These are phyloP conservation scores for Chloebia gouldiae DNA, from an alignment of 2,113 vertebrate species.

Conservation along the genomic window DNA sequence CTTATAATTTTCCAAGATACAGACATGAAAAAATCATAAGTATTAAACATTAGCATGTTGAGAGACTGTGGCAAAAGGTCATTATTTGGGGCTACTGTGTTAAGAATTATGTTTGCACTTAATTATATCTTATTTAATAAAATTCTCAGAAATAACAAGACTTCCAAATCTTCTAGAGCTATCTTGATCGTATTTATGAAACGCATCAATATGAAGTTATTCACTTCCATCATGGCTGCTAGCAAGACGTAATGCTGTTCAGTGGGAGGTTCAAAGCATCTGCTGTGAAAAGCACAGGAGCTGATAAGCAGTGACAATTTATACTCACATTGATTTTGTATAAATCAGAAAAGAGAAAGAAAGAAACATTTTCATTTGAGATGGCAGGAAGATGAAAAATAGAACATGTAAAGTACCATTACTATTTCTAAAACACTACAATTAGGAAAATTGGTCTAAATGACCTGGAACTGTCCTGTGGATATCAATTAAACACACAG, in stretches of 20 bases:
- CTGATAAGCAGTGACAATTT: slow-evolving; percentile 20
- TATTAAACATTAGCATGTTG: background rate
- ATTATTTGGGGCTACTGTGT: background rate
- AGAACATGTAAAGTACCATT: background rate
- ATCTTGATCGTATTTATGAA: background rate
- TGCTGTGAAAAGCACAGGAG: slow-evolving; percentile 19
- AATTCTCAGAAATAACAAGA: background rate
- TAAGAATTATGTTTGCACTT: background rate
- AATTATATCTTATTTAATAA: background rate
- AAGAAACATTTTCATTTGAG: background rate
- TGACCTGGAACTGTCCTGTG: background rate
- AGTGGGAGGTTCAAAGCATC: slow-evolving; percentile 43
- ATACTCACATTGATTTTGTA: slow-evolving; percentile 25
- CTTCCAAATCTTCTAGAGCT: background rate
- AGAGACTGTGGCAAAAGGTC: background rate
- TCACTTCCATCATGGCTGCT: slow-evolving; percentile 58
- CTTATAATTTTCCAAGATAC: background rate
- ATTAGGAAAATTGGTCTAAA: background rate
- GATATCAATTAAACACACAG: background rate
- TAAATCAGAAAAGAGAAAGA: background rate
- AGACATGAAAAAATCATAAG: background rate
- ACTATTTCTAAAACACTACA: background rate
- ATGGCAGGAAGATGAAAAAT: background rate
- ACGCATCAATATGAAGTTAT: background rate
- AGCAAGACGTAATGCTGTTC: slow-evolving; percentile 46